Base-by-base conservation (phyloP, 2,888 invertebrate genomes). In the Cephalotes varians region DNA sequence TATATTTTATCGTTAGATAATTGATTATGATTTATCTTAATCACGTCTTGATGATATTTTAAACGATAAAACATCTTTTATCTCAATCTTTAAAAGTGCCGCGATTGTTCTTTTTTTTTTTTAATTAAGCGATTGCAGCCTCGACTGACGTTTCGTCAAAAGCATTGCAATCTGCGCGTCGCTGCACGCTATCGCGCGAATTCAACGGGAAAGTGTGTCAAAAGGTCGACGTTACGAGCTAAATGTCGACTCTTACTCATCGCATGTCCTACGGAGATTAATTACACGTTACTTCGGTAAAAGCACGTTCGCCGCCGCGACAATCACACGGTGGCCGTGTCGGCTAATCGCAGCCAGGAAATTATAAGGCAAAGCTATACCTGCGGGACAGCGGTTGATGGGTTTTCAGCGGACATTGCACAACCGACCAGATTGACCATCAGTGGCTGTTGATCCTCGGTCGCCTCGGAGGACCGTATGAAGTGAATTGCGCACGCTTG, bases 401-500 rank as follows among this genome's bases (percentile, higher is more conserved):
- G 93, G 67, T 90, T 82, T 9, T 77, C 81, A 25, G 91, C 88
- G 25, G 90, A 82, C 95, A 95, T 95, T 9, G 94, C 92, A 85
- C 95, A 95, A 85, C 92, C 92, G 12, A 95, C 92, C 82, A 95
- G 94, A 7, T 91, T 83, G 21, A 93, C 90, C 12, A 84, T 85
- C 21, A 89, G 67, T 18, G 67, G 40, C 51, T 92, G 91, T 25
- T 85, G 84, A 31, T 85, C 79, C 47, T 92, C 89, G 1, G 91
- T 77, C 28, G 87, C 83, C 18, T 72, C 87, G 49, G 90, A 87
- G 25, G 90, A 90, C 49, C 88, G 83, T 71, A 95, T 94, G 80
- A 94, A 92, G 6, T 93, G 56, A 77, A 96, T 91, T 2, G 93
- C 95, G 87, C 96, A 96, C 1, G 95, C 94, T 85, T 96, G 96